Conservation (phyloP, 2,888 invertebrate species). For the Scaptomyza tumidula region DNA sequence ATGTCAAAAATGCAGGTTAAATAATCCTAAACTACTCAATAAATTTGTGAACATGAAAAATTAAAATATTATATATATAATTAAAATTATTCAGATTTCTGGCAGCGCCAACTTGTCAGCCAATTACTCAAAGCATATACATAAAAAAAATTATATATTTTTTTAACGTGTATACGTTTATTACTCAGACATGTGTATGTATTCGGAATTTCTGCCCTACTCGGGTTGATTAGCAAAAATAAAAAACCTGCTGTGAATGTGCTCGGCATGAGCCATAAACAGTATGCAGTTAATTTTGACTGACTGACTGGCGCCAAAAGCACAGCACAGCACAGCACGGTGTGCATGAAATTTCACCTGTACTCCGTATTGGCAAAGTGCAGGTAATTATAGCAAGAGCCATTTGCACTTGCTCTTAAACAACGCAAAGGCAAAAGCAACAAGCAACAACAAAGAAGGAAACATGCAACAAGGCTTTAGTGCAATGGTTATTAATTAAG, state of each 20-base stretch:
- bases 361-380: conserved; percentile 23
- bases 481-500: conserved; percentile 52
- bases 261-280: conserved; percentile 36
- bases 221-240: conserved; percentile 40
- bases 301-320: conserved; percentile 33
- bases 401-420: conserved; percentile 45
- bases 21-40: neutral
- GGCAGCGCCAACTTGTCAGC: conserved; percentile 14
- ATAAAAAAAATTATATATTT: neutral
- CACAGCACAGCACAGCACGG: no score
- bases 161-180: conserved; percentile 5
- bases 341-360: conserved; percentile 52
- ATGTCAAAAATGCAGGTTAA: no score
- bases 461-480: conserved; percentile 32
- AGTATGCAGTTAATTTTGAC: conserved; percentile 47
- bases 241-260: conserved; percentile 37
- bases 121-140: conserved; percentile 8
- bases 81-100: no score
- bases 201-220: conserved; percentile 23
- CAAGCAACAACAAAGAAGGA: neutral
- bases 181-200: neutral
- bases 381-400: conserved; percentile 56
- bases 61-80: no score
- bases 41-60: neutral
- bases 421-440: conserved; percentile 6